These are phyloP conservation scores for Ooceraea biroi DNA, from an alignment of 1,140 invertebrate genomes.

Conservation along the genomic window DNA sequence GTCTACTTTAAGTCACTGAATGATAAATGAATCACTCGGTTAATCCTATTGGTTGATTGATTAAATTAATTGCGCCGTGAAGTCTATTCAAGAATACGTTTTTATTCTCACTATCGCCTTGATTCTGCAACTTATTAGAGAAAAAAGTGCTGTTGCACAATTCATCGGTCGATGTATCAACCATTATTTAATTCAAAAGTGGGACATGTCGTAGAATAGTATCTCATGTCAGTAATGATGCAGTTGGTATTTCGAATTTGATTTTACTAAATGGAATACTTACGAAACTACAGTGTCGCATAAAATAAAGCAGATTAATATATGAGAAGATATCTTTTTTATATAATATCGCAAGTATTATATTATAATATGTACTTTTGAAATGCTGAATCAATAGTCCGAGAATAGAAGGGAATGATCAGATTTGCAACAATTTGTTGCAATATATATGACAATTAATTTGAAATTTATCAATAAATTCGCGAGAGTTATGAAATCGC, in stretches of 20 bases:
- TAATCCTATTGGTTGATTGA: too few relatives aligned
- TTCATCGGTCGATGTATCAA: too few relatives aligned
- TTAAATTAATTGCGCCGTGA: too few relatives aligned
- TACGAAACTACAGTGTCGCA: background rate
- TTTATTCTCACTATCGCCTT: too few relatives aligned
- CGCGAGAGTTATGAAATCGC: constrained; percentile 65
- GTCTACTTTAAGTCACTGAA: too few relatives aligned
- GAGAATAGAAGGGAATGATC: background rate
- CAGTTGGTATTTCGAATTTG: background rate
- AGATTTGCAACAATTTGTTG: constrained; percentile 6
- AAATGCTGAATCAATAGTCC: background rate
- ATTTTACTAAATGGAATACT: background rate
- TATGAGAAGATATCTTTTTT: background rate
- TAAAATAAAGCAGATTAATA: background rate
- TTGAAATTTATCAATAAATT: constrained; percentile 61
- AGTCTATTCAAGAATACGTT: too few relatives aligned
- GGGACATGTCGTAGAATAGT: too few relatives aligned
- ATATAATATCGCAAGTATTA: background rate
- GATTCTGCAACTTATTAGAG: too few relatives aligned
- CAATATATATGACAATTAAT: constrained; percentile 46
- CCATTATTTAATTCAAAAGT: too few relatives aligned
- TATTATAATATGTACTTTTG: too few relatives aligned
- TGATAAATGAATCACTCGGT: too few relatives aligned
- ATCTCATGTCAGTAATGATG: background rate
- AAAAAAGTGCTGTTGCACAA: too few relatives aligned